phyloP scores from a whole-genome alignment of 2,113 vertebrate genomes.

The Triplophysa siluroides region DNA sequence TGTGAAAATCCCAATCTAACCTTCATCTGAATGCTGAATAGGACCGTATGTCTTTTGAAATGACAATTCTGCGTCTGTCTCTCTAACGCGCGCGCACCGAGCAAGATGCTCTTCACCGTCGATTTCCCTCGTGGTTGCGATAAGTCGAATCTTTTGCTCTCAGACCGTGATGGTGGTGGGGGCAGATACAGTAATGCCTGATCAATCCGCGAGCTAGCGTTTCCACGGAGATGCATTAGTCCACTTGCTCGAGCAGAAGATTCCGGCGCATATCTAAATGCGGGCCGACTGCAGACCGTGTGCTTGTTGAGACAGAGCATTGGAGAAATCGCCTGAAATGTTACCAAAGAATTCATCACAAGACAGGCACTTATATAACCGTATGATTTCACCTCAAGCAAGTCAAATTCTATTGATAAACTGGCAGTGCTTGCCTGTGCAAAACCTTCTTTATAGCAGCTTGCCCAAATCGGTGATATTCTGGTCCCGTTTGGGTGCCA shows the following conservation, averaged over 20 bases:
- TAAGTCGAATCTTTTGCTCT: constrained; percentile 87
- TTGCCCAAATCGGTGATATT: too few species aligned
- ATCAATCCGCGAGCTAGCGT: constrained; percentile 89
- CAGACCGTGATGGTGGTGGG: constrained; percentile 90
- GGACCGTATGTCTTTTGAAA: not conserved
- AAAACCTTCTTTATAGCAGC: too few species aligned
- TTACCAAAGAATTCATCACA: not conserved
- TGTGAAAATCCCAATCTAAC: not conserved
- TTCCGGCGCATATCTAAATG: constrained; percentile 88
- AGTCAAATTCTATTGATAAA: too few species aligned
- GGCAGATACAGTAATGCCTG: constrained; percentile 92
- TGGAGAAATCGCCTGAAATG: not conserved
- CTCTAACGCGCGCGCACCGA: not conserved
- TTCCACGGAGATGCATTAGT: constrained; percentile 88
- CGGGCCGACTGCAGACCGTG: constrained; percentile 71
- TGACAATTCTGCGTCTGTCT: not conserved
- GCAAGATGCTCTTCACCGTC: constrained; percentile 86
- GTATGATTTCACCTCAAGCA: not conserved
- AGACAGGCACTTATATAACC: not conserved
- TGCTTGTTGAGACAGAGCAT: constrained; percentile 39
- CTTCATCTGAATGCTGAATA: not conserved
- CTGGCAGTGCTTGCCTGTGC: too few species aligned
- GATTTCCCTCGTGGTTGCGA: constrained; percentile 91
- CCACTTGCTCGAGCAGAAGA: constrained; percentile 88
- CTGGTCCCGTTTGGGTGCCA: too few species aligned